Conservation (phyloP, 2,797 vertebrate species). For the Malacoctenus gilli region DNA sequence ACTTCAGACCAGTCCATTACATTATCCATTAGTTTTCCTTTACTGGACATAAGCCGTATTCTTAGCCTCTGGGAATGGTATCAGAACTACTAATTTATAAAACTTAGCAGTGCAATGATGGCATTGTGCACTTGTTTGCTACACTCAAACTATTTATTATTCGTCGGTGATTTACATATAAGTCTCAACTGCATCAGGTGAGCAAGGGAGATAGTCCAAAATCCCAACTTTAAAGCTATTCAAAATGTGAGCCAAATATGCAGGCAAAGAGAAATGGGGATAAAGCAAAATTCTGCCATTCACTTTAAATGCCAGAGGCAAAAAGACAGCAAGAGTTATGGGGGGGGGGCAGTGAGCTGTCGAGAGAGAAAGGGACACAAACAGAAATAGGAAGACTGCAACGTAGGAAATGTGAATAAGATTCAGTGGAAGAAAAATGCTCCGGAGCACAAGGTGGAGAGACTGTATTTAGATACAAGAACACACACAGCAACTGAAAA, state of each 20-base stretch:
- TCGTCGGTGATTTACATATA: conserved; percentile 1
- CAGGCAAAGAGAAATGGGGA: conserved; percentile 38
- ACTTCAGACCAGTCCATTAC: neutral
- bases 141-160: conserved; percentile 6
- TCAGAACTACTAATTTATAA: neutral
- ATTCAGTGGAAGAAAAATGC: conserved; percentile 29
- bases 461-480: conserved; percentile 4
- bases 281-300: conserved; percentile 58
- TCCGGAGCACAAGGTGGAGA: conserved; percentile 20
- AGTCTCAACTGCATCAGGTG: neutral
- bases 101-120: neutral
- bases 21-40: neutral
- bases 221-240: conserved; percentile 30
- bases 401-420: conserved; percentile 19
- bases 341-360: conserved; percentile 32
- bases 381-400: conserved; percentile 1
- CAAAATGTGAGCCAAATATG: conserved; percentile 30
- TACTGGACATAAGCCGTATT: neutral
- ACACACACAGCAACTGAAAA: conserved; percentile 4
- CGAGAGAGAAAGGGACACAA: conserved; percentile 19
- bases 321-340: conserved; percentile 39
- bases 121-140: neutral
- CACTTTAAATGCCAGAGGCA: conserved; percentile 55
- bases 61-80: neutral
- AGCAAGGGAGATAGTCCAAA: conserved; percentile 1